Conservation (phyloP, 2,888 invertebrate species). For the Synergus laeviventris region DNA sequence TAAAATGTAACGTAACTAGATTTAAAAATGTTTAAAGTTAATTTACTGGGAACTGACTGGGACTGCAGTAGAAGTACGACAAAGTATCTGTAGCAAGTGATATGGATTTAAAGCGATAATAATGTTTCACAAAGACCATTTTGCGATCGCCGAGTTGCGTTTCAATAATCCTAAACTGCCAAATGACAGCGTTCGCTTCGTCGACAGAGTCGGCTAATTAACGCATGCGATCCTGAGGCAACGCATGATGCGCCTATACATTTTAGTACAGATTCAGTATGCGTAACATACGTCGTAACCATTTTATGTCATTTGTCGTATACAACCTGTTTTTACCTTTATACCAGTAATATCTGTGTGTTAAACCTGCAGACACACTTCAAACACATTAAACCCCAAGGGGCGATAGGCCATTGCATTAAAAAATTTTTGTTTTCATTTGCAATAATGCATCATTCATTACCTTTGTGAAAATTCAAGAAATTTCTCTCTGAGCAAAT, state of each 20-base stretch:
- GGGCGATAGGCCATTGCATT: conserved; percentile 69
- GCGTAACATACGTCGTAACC: conserved; percentile 60
- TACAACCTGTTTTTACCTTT: conserved; percentile 73
- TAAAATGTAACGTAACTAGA: neutral
- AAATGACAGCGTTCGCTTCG: conserved; percentile 6
- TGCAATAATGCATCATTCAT: conserved; percentile 61
- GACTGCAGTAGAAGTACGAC: neutral
- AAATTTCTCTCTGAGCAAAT: conserved; percentile 44
- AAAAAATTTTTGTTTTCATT: conserved; percentile 63
- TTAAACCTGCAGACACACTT: conserved; percentile 77
- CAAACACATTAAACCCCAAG: conserved; percentile 74
- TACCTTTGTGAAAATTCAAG: conserved; percentile 58
- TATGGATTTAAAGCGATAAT: conserved; percentile 22
- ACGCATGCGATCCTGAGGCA: neutral
- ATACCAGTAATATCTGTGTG: conserved; percentile 75
- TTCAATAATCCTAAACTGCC: conserved; percentile 5
- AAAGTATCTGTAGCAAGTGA: conserved; percentile 1
- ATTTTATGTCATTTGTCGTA: conserved; percentile 73
- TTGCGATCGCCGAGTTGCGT: conserved; percentile 26
- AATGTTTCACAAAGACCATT: neutral
- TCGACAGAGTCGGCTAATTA: conserved; percentile 1
- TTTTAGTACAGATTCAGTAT: conserved; percentile 54
- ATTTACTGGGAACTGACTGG: neutral
- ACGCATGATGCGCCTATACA: conserved; percentile 44
- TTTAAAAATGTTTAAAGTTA: too few relatives aligned